Percentiles rank a stretch among this genome's conserved stretches.
These are phyloP conservation scores for Myotis daubentonii DNA, from an alignment of 2,797 vertebrate genomes.

Conservation along the genomic window DNA sequence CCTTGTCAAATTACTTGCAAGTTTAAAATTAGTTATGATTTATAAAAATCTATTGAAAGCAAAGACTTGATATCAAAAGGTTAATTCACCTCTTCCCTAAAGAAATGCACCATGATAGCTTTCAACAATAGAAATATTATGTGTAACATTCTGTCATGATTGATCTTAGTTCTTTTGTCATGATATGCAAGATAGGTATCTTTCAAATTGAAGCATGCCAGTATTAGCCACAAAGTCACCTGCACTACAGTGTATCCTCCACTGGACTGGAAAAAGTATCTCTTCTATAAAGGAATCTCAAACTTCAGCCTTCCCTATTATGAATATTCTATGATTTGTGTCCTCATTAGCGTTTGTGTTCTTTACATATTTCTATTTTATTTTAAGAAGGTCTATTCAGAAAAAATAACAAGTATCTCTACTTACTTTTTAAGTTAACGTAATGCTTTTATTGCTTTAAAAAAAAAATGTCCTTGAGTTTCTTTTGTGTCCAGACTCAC, in stretches of 20 bases:
- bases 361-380: neutral
- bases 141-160: neutral
- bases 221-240: neutral
- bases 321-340: neutral
- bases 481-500: neutral
- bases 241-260: neutral
- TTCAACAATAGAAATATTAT: conserved; percentile 5
- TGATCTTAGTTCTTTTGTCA: neutral
- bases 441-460: neutral
- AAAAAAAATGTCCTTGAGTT: neutral
- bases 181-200: neutral
- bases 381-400: conserved; percentile 24
- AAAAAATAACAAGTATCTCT: neutral
- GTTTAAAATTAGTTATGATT: neutral
- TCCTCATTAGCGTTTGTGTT: neutral
- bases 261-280: neutral
- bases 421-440: neutral
- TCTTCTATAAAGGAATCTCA: neutral
- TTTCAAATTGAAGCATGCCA: neutral
- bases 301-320: neutral
- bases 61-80: neutral
- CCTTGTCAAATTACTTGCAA: neutral
- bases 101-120: neutral
- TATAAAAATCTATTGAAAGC: neutral
- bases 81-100: neutral